Evolutionary conservation across 2,888 invertebrate species (phyloP).

Genomic region (Callyntrura guangdongensis): DNA sequence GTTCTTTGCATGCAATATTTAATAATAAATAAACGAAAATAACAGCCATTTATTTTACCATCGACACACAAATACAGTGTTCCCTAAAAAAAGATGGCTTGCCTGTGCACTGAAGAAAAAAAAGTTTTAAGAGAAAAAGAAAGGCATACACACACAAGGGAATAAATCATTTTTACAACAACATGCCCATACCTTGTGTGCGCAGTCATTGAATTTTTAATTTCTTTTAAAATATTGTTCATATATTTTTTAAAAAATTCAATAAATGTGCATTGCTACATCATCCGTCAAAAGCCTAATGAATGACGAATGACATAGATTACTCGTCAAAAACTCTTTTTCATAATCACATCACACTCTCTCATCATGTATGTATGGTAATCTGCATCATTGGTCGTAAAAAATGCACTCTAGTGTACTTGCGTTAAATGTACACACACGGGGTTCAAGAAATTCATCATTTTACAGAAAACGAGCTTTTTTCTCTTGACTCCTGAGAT

Average conservation of each 20-base stretch:
- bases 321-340: slow-evolving; percentile 20
- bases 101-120: background rate
- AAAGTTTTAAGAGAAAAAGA: background rate
- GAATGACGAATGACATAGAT: slow-evolving; percentile 56
- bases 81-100: background rate
- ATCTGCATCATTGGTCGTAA: slow-evolving; percentile 52
- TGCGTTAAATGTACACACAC: background rate
- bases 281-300: slow-evolving; percentile 52
- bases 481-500: slow-evolving; percentile 4
- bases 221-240: slow-evolving; percentile 6
- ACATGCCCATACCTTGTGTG: background rate
- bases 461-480: slow-evolving; percentile 53
- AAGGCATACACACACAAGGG: background rate
- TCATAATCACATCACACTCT: slow-evolving; percentile 51
- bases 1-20: slow-evolving; percentile 47
- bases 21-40: slow-evolving; percentile 23
- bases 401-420: background rate
- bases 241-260: slow-evolving; percentile 11
- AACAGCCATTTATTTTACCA: slow-evolving; percentile 24
- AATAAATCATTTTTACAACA: background rate
- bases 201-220: slow-evolving; percentile 32
- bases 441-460: slow-evolving; percentile 40
- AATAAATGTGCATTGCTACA: slow-evolving; percentile 22
- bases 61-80: background rate
- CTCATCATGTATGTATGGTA: background rate